Evolutionary conservation across 2,113 vertebrate genomes (phyloP).

Genomic region (Falcunculus frontatus): DNA sequence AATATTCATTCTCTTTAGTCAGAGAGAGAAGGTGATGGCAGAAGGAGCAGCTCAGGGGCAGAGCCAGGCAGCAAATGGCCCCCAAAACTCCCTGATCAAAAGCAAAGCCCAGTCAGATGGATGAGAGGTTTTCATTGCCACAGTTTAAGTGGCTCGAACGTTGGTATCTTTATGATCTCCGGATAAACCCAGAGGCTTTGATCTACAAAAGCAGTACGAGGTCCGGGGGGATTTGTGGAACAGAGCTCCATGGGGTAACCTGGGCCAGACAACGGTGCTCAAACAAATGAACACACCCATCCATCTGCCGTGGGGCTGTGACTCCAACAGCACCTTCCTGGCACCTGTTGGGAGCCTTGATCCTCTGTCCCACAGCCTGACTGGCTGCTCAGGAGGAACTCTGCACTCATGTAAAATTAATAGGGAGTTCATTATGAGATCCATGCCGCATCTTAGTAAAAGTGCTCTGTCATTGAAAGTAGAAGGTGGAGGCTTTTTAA

Average conservation of each 20-base stretch:
- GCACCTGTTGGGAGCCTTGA: not conserved
- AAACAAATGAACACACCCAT: not conserved
- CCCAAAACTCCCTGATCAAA: not conserved
- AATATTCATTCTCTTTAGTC: not conserved
- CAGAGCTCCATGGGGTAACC: not conserved
- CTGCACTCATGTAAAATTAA: conserved; percentile 57
- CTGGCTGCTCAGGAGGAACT: conserved; percentile 40
- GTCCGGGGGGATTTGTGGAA: not conserved
- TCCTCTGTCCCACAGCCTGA: conserved; percentile 1
- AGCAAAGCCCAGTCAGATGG: not conserved
- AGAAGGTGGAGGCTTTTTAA: conserved; percentile 64
- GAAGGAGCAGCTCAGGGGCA: not conserved
- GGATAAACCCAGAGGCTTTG: not conserved
- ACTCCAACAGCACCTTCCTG: not conserved
- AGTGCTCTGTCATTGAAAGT: conserved; percentile 55
- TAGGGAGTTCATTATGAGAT: conserved; percentile 51
- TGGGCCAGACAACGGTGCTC: not conserved
- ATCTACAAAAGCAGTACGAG: not conserved
- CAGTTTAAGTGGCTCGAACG: not conserved
- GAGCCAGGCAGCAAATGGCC: not conserved
- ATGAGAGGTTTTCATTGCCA: not conserved
- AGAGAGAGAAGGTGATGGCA: not conserved
- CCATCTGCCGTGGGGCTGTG: not conserved
- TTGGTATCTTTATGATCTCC: not conserved
- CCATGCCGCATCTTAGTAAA: conserved; percentile 52